phyloP scores from a whole-genome alignment of 2,888 invertebrate genomes.

The Calameuta idolon region DNA sequence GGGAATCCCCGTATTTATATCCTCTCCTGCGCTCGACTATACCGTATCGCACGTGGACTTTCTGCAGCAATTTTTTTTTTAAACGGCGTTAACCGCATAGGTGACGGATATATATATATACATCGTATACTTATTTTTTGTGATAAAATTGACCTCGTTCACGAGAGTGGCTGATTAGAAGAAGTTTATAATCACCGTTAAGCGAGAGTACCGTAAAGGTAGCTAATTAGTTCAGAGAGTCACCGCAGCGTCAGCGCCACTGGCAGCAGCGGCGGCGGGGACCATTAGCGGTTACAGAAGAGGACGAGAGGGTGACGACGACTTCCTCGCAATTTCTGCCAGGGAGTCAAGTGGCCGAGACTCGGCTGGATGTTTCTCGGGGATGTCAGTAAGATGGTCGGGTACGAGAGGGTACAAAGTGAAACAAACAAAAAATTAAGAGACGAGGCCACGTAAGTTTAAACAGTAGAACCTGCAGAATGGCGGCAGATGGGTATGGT shows the following conservation, averaged over 20 bases:
- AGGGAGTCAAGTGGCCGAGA: not conserved
- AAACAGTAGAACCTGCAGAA: not conserved
- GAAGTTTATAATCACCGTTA: not conserved
- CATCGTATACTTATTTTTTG: not conserved
- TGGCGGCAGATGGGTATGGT: not conserved
- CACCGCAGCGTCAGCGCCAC: not conserved
- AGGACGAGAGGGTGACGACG: not conserved
- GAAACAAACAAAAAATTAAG: not conserved
- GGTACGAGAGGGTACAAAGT: not conserved
- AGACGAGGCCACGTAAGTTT: not conserved
- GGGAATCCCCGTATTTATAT: not conserved
- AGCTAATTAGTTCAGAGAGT: constrained; percentile 1
- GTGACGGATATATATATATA: too few relatives aligned
- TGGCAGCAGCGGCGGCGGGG: not conserved
- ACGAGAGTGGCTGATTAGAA: not conserved
- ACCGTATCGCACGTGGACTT: not conserved
- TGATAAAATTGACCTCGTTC: not conserved
- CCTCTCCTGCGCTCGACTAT: not conserved
- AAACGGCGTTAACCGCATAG: too few relatives aligned
- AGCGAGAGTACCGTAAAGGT: not conserved
- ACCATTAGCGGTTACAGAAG: not conserved
- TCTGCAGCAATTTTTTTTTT: not conserved
- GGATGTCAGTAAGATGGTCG: not conserved
- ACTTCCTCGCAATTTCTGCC: not conserved
- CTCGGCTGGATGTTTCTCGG: not conserved